Evolutionary conservation across 2,888 invertebrate genomes (phyloP).

Genomic region (Micropterix aruncella): DNA sequence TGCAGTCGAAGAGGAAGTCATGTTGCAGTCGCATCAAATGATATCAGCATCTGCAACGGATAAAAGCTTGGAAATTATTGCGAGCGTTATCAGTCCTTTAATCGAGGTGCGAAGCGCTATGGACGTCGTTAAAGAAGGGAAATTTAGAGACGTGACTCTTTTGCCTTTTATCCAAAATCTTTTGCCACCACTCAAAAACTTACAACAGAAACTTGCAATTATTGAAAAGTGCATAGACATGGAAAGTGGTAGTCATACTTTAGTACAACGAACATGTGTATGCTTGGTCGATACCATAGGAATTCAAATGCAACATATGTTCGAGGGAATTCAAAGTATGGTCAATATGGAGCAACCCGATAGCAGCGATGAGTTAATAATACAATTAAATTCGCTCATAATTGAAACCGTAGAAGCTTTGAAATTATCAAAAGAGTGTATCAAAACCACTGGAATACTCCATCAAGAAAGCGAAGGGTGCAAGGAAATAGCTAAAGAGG

Average conservation of each 20-base stretch:
- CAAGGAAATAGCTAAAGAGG: constrained; percentile 11
- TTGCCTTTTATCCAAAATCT: constrained; percentile 41
- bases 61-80: constrained; percentile 49
- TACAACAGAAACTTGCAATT: constrained; percentile 50
- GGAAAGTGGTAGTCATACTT: constrained; percentile 48
- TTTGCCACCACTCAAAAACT: constrained; percentile 40
- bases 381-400: constrained; percentile 29
- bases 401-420: constrained; percentile 36
- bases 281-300: constrained; percentile 48
- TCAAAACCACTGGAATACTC: constrained; percentile 28
- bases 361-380: constrained; percentile 21
- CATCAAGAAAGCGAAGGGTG: constrained; percentile 23
- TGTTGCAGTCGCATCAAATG: constrained; percentile 49
- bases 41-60: constrained; percentile 51
- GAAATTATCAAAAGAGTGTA: constrained; percentile 37
- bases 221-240: constrained; percentile 56
- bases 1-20: constrained; percentile 48
- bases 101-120: constrained; percentile 48
- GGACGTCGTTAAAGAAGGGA: constrained; percentile 34
- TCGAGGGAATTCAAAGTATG: constrained; percentile 37
- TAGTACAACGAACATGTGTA: constrained; percentile 53
- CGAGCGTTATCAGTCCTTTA: constrained; percentile 44
- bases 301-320: constrained; percentile 35
- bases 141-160: constrained; percentile 25
- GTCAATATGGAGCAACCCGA: constrained; percentile 28